Base-by-base conservation (phyloP, 2,888 invertebrate species). In the Hirtodrosophila trivittata region DNA sequence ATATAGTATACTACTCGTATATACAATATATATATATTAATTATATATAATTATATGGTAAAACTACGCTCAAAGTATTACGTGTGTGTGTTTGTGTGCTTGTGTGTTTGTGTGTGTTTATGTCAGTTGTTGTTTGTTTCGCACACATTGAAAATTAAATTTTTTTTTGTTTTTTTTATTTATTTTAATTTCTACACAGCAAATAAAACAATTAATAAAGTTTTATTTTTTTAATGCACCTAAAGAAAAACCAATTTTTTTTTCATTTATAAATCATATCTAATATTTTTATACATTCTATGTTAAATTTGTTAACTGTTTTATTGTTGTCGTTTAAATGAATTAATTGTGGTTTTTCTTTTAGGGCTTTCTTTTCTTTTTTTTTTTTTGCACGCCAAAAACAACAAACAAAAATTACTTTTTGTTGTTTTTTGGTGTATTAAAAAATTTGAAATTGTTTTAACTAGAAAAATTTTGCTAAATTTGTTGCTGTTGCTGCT, bases 401-500 rank as follows among this genome's bases (percentile, higher is more conserved):
- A 25, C 6, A 25, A 25, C 25, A 25, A 25, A n/a, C n/a, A 25
- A 25, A 25, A 3, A 25, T 30, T 50, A 33, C 6, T 14, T 32
- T 51, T 35, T 57, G 7, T 56, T 54, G 18, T 51, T 57, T 46
- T 47, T 68, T 18, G n/a, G n/a, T n/a, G n/a, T n/a, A n/a, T n/a
- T n/a, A n/a, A n/a, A n/a, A 65, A 63, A 60, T 64, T 65, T 25
- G 52, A 72, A 78, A 69, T 66, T 77, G 75, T 77, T 75, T n/a
- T n/a, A 77, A 70, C 85, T 82, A 86, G 68, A 68, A 71, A 86
- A 70, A 86, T n/a, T 87, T 86, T 64, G 59, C 86, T 83, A 74
- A 81, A 49, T 57, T 67, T 74, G 45, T 83, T 66, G 75, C 46
- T 70, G 66, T 62, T 70, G 71, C 56, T 72, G 35, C 50, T n/a